Evolutionary conservation across 2,888 invertebrate species (phyloP).

Genomic region (Amorpha juglandis): DNA sequence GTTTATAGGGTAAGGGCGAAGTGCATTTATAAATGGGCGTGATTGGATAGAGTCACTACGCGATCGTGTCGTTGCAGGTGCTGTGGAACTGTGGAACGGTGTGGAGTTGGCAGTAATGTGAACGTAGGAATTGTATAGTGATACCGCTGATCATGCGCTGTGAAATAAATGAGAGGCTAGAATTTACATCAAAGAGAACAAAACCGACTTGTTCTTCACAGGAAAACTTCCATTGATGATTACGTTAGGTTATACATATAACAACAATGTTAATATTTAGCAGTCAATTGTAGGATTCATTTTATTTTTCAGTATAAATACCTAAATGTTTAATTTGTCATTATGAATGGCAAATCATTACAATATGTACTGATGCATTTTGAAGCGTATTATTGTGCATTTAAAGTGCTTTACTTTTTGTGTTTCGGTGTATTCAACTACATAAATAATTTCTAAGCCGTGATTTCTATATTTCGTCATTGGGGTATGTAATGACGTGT

Average conservation of each 20-base stretch:
- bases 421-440: background rate
- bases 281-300: no score
- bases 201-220: no score
- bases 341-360: no score
- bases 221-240: no score
- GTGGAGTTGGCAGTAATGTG: background rate
- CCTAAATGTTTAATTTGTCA: no score
- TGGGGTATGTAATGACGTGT: slow-evolving; percentile 16
- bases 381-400: background rate
- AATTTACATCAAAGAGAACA: no score
- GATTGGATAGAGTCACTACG: background rate
- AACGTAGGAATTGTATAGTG: background rate
- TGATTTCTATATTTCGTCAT: background rate
- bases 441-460: background rate
- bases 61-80: slow-evolving; percentile 6
- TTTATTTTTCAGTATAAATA: no score
- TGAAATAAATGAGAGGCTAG: no score
- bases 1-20: slow-evolving; percentile 27
- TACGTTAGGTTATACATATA: no score
- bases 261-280: no score
- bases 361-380: background rate
- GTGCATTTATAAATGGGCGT: slow-evolving; percentile 11
- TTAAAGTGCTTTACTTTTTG: slow-evolving; percentile 1
- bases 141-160: background rate
- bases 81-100: background rate